Evolutionary conservation across 2,797 vertebrate species (phyloP).

Genomic region (Leptodactylus fallax): DNA sequence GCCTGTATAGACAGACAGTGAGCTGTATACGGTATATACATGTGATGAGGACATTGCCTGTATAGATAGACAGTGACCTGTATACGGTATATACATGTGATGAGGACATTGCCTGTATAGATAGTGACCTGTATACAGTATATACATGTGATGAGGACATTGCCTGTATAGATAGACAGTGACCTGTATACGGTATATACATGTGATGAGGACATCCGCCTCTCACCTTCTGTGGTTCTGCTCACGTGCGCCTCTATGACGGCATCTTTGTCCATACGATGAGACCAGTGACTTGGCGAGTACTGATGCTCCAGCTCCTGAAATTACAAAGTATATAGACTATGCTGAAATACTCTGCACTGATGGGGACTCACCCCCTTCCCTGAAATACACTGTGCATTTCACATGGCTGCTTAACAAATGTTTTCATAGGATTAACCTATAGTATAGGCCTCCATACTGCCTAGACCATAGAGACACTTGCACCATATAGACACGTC

Average conservation of each 20-base stretch:
- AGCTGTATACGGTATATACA: background rate
- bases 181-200: background rate
- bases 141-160: background rate
- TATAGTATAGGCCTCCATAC: no score
- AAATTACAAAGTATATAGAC: background rate
- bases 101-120: background rate
- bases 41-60: background rate
- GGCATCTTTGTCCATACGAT: slow-evolving; percentile 81
- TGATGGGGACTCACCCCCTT: background rate
- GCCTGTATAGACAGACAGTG: no score
- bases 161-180: background rate
- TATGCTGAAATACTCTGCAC: background rate
- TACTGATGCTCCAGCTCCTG: slow-evolving; percentile 88
- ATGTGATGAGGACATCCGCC: no score
- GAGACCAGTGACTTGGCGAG: slow-evolving; percentile 87
- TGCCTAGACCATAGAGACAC: no score
- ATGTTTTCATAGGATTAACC: no score
- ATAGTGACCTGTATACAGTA: no score
- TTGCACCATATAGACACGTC: no score
- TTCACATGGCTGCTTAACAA: background rate
- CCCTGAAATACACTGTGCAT: background rate
- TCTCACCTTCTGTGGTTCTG: slow-evolving; percentile 80
- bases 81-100: slow-evolving; percentile 74
- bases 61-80: background rate
- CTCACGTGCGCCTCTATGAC: slow-evolving; percentile 79